phyloP scores from a whole-genome alignment of 2,113 vertebrate species.

The Tympanuchus pallidicinctus region DNA sequence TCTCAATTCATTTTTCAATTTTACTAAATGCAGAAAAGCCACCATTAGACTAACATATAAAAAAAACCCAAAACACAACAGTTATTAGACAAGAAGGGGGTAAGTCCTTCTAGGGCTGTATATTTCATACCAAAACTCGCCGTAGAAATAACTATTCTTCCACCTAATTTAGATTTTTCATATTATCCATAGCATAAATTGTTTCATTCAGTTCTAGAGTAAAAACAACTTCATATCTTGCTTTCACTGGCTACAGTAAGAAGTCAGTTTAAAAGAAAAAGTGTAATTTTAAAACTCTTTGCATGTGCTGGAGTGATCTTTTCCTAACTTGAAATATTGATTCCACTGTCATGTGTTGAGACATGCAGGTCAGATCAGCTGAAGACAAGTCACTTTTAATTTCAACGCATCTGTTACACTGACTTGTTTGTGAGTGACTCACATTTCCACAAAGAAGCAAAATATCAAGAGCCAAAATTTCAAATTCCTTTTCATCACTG shows the following conservation, averaged over 20 bases:
- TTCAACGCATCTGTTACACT: background rate
- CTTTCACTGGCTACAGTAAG: background rate
- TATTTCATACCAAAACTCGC: background rate
- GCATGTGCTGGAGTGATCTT: background rate
- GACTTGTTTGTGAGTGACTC: background rate
- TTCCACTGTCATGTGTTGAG: background rate
- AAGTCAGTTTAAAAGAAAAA: background rate
- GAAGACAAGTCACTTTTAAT: background rate
- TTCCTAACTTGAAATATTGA: background rate
- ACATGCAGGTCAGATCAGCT: conserved; percentile 1
- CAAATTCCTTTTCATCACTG: background rate
- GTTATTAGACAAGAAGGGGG: background rate
- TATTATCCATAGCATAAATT: background rate
- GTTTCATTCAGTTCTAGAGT: background rate
- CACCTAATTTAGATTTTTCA: background rate
- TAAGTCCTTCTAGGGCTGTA: background rate
- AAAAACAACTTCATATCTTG: background rate
- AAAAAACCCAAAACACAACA: background rate
- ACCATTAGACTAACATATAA: background rate
- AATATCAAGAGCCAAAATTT: background rate
- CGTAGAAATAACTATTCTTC: background rate
- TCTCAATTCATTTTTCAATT: background rate
- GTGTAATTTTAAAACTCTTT: background rate
- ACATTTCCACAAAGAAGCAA: background rate
- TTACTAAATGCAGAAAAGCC: background rate